Evolutionary conservation across 2,888 invertebrate species (phyloP), one percentile per base, ranked within the genome.

Genomic region (Mechanitis mazaeus): DNA sequence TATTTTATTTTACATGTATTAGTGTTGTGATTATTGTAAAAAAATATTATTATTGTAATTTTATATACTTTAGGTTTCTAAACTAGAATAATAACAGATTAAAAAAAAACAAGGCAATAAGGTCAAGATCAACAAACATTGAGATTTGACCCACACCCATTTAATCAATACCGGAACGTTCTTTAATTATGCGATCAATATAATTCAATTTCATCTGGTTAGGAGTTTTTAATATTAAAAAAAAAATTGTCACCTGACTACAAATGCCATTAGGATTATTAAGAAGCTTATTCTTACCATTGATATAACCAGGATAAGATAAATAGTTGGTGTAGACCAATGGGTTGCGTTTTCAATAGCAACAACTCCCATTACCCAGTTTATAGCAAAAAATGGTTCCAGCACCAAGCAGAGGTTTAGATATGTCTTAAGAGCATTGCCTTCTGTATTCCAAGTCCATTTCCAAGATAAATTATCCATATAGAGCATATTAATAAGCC

Each of bases 341-440:
- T 92, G 92, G 2, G 91, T 84, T 2, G 93, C 91, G 74, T 94
- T 94, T 76, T 94, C 94, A 50, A 94, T 90, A 0, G 94, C 94
- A 42, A 94, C 90, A 3, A 94, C 94, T 1, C 93, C 93, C 80
- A 94, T 91, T 69, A 94, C 94, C 95, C 95, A 95, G 71, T 94
- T 93, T 31, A 94, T 92, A 11, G 93, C 93, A 73, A 94, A 94
- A 67, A 93, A 91, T 20, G 94, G 94, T 73, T 94, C 92, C 70
- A 94, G 79, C n/a, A 93, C 91, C 54, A 94, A 91, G 56, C 94
- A 91, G 3, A 93, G 80, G 74, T 92, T 92, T 63, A 93, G 78
- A 68, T 93, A 92, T 58, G 88, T 84, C 75, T 93, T 92, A 66
- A 92, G 82, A 64, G 92, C 92, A 60, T 91, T 90, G 47, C 92